Base-by-base conservation (phyloP, 2,888 invertebrate species). In the Oligia fasciuncula region DNA sequence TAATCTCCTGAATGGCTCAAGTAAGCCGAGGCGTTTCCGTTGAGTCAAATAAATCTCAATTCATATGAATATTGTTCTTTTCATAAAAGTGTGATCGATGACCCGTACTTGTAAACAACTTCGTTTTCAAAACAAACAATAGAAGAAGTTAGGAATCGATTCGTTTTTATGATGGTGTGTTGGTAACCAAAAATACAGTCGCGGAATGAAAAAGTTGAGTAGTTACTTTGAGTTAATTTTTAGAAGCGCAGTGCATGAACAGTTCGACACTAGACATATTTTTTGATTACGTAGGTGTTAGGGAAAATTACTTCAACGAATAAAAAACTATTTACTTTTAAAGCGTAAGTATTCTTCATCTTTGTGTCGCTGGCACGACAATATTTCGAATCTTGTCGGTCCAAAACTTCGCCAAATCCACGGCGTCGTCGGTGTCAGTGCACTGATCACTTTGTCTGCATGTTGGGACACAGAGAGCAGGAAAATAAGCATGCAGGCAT, bases 121-220 rank as follows among this genome's bases (percentile, higher is more conserved):
- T 77, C 79, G 77, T 80, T 72, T 78, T 83, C 23, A 85, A 88
- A 85, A 85, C 69, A 88, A 86, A 88, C 84, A 84, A 46, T 29
- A 2, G 1, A 11, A 60, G 29, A 13, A 67, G 69, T 69, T 75
- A 71, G 46, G 66, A 35, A 67, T 14, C 19, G n/a, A 67, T 72
- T 79, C 57, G 73, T 43, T 76, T 83, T 82, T 75, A 78, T 79
- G 68, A 67, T 68, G 57, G 49, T 57, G 69, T 63, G 62, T 74
- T 63, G 43, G 63, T 67, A 57, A 35, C 66, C 49, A n/a, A 67
- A 65, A 68, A 46, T 68, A 23, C 17, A 35, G 49, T 51, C 11
- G 1, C 6, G 14, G 29, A 40, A 40, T 29, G 19, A 51, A 57
- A 14, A 65, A 2, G 14, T 35, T 77, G 4, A 29, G 17, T 8